Conservation (phyloP, 2,113 vertebrate species). For the Chroicocephalus ridibundus region DNA sequence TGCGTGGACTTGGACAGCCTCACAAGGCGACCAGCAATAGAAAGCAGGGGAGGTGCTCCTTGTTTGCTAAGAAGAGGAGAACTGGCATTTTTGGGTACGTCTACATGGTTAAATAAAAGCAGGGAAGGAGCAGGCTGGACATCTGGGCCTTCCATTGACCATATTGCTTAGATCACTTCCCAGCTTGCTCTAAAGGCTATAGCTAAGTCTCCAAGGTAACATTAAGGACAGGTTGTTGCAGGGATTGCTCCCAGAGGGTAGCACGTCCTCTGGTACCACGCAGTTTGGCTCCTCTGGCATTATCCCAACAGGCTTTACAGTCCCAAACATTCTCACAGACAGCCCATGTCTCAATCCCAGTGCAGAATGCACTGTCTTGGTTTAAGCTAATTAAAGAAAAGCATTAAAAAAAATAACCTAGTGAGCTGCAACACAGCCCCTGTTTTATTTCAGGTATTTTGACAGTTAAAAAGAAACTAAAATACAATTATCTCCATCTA, state of each 20-base stretch:
- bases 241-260: not conserved
- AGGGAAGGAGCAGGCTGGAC: not conserved
- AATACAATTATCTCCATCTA: not conserved
- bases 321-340: not conserved
- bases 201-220: not conserved
- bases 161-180: not conserved
- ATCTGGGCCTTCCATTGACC: not conserved
- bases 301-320: not conserved
- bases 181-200: not conserved
- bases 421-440: not conserved
- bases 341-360: not conserved
- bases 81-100: not conserved
- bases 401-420: not conserved
- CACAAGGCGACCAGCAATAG: not conserved
- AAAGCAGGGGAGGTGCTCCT: not conserved
- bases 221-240: not conserved
- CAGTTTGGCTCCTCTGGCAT: not conserved
- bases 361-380: not conserved
- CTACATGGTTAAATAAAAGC: not conserved
- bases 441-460: not conserved
- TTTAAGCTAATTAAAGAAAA: not conserved
- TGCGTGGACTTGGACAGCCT: not conserved
- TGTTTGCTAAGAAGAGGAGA: not conserved
- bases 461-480: not conserved
- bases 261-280: not conserved